These are phyloP conservation scores for Chaunax sp. DNA, from an alignment of 2,797 vertebrate species.

Conservation along the genomic window DNA sequence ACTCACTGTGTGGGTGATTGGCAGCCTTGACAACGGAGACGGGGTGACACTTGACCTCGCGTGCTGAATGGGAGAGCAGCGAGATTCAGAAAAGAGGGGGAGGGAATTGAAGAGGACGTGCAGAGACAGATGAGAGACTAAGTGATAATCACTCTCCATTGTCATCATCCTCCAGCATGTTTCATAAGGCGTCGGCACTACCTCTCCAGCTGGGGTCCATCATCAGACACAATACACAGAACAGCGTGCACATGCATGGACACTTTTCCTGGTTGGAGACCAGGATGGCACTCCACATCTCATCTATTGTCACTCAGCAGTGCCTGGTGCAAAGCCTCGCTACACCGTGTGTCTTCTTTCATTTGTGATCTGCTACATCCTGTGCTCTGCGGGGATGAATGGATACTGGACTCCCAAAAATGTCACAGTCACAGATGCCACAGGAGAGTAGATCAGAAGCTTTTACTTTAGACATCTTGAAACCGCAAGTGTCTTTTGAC, in stretches of 20 bases:
- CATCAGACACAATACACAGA: constrained; percentile 74
- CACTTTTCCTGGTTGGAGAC: constrained; percentile 72
- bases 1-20: constrained; percentile 84
- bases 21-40: constrained; percentile 84
- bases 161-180: constrained; percentile 79
- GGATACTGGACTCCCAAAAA: constrained; percentile 61
- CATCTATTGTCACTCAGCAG: constrained; percentile 78
- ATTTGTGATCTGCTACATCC: constrained; percentile 71
- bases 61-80: constrained; percentile 77
- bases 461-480: constrained; percentile 19
- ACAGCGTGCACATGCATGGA: constrained; percentile 57
- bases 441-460: constrained; percentile 52
- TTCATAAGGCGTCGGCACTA: constrained; percentile 77
- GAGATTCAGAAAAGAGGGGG: constrained; percentile 65
- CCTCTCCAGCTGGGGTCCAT: constrained; percentile 81
- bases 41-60: constrained; percentile 85
- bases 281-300: constrained; percentile 75
- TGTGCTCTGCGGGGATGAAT: constrained; percentile 60
- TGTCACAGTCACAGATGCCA: constrained; percentile 63
- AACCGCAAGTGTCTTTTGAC: constrained; percentile 22
- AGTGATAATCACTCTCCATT: constrained; percentile 83
- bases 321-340: constrained; percentile 67
- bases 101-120: constrained; percentile 58
- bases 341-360: constrained; percentile 70
- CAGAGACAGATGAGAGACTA: constrained; percentile 72